Conservation (phyloP, 2,113 vertebrate genomes). For the Nematolebias whitei region DNA sequence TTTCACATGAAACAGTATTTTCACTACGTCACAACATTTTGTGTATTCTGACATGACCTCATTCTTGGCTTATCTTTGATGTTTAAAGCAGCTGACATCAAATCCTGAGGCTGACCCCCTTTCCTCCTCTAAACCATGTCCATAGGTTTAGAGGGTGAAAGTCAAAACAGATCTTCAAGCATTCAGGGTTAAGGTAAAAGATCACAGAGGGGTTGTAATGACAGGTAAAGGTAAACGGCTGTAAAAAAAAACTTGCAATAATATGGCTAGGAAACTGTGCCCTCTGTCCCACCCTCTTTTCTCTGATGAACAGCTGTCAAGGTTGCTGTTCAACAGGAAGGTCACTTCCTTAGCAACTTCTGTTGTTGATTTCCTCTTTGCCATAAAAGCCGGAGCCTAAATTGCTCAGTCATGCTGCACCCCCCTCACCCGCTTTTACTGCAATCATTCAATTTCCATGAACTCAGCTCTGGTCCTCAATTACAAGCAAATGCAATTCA, state of each 20-base stretch:
- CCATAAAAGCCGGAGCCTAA: slow-evolving; percentile 39
- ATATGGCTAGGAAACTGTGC: too few species aligned
- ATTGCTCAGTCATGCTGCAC: slow-evolving; percentile 38
- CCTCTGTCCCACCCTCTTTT: slow-evolving; percentile 11
- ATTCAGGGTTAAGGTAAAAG: slow-evolving; percentile 34
- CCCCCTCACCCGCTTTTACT: slow-evolving; percentile 1
- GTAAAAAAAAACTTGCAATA: too few species aligned
- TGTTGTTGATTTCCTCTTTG: slow-evolving; percentile 63
- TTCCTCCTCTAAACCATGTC: neutral
- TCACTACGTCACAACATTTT: slow-evolving; percentile 39
- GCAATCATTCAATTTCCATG: slow-evolving; percentile 56
- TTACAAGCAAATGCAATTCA: slow-evolving; percentile 41
- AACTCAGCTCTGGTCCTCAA: slow-evolving; percentile 45
- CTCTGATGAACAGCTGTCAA: slow-evolving; percentile 51
- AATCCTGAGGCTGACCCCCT: slow-evolving; percentile 38
- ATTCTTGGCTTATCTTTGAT: slow-evolving; percentile 54
- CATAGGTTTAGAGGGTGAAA: slow-evolving; percentile 42
- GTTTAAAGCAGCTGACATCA: slow-evolving; percentile 42
- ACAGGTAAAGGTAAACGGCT: slow-evolving; percentile 36
- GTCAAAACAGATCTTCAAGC: slow-evolving; percentile 22
- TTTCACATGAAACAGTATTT: slow-evolving; percentile 36
- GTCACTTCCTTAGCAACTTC: slow-evolving; percentile 57
- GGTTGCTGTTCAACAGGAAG: slow-evolving; percentile 47
- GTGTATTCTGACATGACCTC: slow-evolving; percentile 58
- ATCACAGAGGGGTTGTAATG: slow-evolving; percentile 41